Conservation (phyloP, 2,888 invertebrate species). For the Macrophya annulata region DNA sequence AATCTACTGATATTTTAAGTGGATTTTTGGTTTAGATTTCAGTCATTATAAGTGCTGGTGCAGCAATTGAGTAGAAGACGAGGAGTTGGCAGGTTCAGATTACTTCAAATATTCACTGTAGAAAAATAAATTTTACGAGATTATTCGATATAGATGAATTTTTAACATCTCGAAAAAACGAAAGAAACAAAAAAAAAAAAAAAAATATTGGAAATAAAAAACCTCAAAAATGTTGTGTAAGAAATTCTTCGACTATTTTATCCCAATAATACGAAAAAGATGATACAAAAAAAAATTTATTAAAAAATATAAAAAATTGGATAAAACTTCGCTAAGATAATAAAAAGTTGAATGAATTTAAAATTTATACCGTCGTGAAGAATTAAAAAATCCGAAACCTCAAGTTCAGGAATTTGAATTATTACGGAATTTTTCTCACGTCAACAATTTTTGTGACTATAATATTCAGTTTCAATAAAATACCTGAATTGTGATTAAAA, state of each 20-base stretch:
- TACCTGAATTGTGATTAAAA: not conserved
- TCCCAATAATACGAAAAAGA: too few relatives aligned
- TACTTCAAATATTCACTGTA: not conserved
- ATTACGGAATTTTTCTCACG: not conserved
- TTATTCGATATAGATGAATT: not conserved
- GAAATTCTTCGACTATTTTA: not conserved
- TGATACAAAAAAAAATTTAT: too few relatives aligned
- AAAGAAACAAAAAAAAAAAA: too few relatives aligned
- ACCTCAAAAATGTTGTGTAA: too few relatives aligned
- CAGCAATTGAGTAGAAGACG: not conserved
- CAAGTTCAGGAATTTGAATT: not conserved
- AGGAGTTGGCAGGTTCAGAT: not conserved
- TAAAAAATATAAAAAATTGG: not conserved
- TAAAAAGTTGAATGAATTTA: not conserved
- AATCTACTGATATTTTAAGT: slow-evolving; percentile 18
- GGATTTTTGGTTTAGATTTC: slow-evolving; percentile 39
- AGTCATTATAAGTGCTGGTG: not conserved
- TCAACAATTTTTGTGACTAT: not conserved
- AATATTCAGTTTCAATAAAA: too few relatives aligned
- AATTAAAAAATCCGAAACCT: not conserved
- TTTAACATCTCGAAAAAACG: too few relatives aligned
- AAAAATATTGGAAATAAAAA: not conserved
- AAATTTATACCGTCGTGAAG: not conserved
- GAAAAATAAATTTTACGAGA: not conserved
- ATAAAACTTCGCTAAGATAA: not conserved